Base-by-base conservation (phyloP, 2,888 invertebrate genomes). In the Nephrocerus scutellatus region DNA sequence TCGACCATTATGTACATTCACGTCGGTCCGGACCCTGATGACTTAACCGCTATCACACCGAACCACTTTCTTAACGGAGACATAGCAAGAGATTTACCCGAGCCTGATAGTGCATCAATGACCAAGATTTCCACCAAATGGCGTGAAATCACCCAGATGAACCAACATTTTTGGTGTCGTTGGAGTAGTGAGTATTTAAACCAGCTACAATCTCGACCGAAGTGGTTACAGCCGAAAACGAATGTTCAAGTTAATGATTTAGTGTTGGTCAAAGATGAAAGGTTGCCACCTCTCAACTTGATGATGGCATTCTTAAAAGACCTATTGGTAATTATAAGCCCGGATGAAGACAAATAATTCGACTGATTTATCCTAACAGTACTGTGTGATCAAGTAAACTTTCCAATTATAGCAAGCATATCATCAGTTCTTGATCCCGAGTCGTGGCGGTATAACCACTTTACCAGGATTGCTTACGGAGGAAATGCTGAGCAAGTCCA, bases 131-230 rank as follows among this genome's bases (percentile, higher is more conserved):
- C n/a, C n/a, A n/a, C n/a, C n/a, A n/a, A n/a, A n/a, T 44, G 43
- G 44, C 43, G 43, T 36, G 8, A 6, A 8, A 36, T 47, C 13
- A 39, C 43, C n/a, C 26, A 24, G 14, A 16, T 45, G 1, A 43
- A 49, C 12, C 39, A 49, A 24, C 36, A 41, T 15, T 46, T 46
- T 23, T 47, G 47, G 47, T 32, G 36, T 6, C 35, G 43, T 4
- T 45, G 49, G 40, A 19, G 22, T 7, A n/a, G 7, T 2, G 46
- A 49, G 20, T 47, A 44, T 29, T 8, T 47, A 3, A 36, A 31
- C 12, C 44, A 44, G 2, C 20, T 47, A 3, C 43, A 44, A 6
- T 22, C 41, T 3, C 39, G 43, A 7, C 30, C 33, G 7, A 46
- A 43, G 23, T 45, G 43, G 41, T 15, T 41, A 6, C 37, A 37